Conservation (phyloP, 1,140 invertebrate genomes). For the Bombus superbus region DNA sequence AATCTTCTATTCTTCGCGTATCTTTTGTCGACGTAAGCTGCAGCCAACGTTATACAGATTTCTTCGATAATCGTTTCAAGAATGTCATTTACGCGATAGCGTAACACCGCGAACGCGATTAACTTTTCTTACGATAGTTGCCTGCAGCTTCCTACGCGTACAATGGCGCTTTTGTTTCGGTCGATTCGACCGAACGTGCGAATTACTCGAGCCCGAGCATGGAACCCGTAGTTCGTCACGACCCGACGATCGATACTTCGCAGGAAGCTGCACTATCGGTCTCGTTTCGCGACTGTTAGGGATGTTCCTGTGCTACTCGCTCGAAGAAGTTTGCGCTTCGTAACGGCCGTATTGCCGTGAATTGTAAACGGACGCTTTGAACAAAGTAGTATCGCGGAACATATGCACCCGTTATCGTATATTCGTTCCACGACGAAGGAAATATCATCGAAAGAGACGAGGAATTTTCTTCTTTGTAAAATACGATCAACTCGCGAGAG, state of each 20-base stretch:
- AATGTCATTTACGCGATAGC: neutral
- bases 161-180: neutral
- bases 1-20: too few relatives aligned
- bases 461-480: neutral
- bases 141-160: neutral
- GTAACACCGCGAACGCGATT: neutral
- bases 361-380: neutral
- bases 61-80: neutral
- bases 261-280: neutral
- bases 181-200: neutral
- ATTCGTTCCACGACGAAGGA: neutral
- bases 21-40: neutral
- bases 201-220: neutral
- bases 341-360: neutral
- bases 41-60: neutral
- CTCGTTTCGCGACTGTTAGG: constrained; percentile 2
- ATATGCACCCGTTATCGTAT: neutral
- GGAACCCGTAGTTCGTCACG: constrained; percentile 1
- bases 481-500: too few relatives aligned
- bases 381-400: neutral
- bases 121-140: neutral
- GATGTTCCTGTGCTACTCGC: neutral
- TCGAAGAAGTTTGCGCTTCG: neutral
- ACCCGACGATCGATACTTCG: constrained; percentile 31
- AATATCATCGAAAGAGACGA: too few relatives aligned